Conservation (phyloP, 2,113 vertebrate species). For the Oncorhynchus masou region DNA sequence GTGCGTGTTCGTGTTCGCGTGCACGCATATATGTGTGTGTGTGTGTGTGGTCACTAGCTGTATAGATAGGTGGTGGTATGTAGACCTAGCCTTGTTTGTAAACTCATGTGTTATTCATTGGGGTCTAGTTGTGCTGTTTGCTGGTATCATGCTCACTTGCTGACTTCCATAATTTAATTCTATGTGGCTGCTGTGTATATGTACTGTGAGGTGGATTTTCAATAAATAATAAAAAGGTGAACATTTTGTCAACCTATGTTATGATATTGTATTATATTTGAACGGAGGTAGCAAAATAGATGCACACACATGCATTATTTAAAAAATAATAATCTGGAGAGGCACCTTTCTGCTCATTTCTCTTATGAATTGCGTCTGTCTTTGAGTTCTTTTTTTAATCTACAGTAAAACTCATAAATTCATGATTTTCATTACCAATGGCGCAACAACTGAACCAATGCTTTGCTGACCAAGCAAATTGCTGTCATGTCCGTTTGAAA, state of each 20-base stretch:
- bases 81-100: conserved; percentile 44
- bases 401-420: conserved; percentile 33
- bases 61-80: conserved; percentile 18
- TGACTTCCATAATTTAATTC: conserved; percentile 61
- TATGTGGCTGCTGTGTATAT: conserved; percentile 35
- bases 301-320: conserved; percentile 50
- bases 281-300: conserved; percentile 30
- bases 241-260: conserved; percentile 43
- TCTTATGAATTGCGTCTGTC: conserved; percentile 18
- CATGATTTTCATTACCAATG: conserved; percentile 35
- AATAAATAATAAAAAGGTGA: conserved; percentile 59
- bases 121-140: conserved; percentile 63
- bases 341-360: conserved; percentile 16
- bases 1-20: no score
- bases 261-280: conserved; percentile 48
- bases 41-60: no score
- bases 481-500: neutral
- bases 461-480: conserved; percentile 18
- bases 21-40: no score
- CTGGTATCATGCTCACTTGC: conserved; percentile 56
- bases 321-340: conserved; percentile 23
- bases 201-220: conserved; percentile 29
- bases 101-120: conserved; percentile 73
- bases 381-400: conserved; percentile 22
- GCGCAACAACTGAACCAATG: conserved; percentile 22